Evolutionary conservation across 2,888 invertebrate genomes (phyloP), one percentile per base, ranked within the genome.

Genomic region (Drosophila pullipes): DNA sequence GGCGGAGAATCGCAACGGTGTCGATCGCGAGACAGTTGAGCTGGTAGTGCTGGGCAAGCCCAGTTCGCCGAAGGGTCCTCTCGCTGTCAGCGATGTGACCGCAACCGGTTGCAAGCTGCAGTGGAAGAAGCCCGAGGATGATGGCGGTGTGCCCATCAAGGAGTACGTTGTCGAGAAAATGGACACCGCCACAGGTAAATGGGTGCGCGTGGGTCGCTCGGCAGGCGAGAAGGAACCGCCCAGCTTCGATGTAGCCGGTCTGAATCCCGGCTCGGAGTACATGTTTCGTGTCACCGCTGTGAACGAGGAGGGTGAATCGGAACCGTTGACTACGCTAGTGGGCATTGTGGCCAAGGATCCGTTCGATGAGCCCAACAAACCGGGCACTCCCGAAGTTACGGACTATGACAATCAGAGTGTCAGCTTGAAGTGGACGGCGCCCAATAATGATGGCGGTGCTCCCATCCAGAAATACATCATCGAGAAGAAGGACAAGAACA

Each of bases 281-380:
- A 98, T 99, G 95, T 99, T 99, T 95, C 96, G 99, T 52, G 99
- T 99, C 0, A 97, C 97, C 90, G 99, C 99, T 22, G 98, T 99
- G 62, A 99, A 99, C 94, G 98, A 98, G 92, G 99, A 99, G 94
- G 99, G 99, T 18, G 98, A 98, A 93, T 98, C 99, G 0, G 99
- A 99, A 93, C 98, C 98, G 68, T 94, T 99, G 64, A 98, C 98
- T 93, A 97, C 98, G 1, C 98, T 98, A 78, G 97, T 97, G 89
- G 96, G 98, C 6, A 98, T 99, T 81, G 96, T 99, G 83, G 99
- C 99, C 68, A 99, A 99, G 94, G 99, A 99, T 97, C 99, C 99
- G 73, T 99, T 97, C 94, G 99, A 98, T 93, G 98, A 98, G 92
- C 98, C 99, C 62, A 96, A 97, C 81, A 98, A 98, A 92, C 98